These are phyloP conservation scores for Gibbula magus DNA, from an alignment of 2,888 invertebrate genomes.

Conservation along the genomic window DNA sequence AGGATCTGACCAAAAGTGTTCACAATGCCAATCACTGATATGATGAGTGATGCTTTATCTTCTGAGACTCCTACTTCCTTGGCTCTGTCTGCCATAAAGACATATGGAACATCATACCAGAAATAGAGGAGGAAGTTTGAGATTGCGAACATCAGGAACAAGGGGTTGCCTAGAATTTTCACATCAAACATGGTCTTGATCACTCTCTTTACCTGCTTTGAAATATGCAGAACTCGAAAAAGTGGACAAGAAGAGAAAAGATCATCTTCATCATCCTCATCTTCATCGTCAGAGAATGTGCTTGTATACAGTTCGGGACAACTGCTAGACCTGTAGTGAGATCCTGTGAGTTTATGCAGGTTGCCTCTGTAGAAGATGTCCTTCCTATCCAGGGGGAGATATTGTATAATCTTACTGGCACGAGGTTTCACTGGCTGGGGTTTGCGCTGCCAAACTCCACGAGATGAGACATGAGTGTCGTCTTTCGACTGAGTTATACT, in stretches of 20 bases:
- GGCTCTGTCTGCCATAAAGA: slow-evolving; percentile 89
- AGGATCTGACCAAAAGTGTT: slow-evolving; percentile 86
- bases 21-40: slow-evolving; percentile 85
- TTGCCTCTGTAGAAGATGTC: slow-evolving; percentile 74
- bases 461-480: neutral
- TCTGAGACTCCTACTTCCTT: slow-evolving; percentile 78
- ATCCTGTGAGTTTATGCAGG: slow-evolving; percentile 47
- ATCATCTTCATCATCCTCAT: slow-evolving; percentile 34
- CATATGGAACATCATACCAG: slow-evolving; percentile 94
- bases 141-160: slow-evolving; percentile 80
- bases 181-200: slow-evolving; percentile 68
- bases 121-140: slow-evolving; percentile 92
- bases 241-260: slow-evolving; percentile 18
- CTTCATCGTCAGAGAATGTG: slow-evolving; percentile 50
- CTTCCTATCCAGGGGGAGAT: slow-evolving; percentile 66
- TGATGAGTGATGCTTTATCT: slow-evolving; percentile 81
- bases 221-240: slow-evolving; percentile 42
- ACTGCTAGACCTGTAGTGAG: slow-evolving; percentile 82
- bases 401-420: slow-evolving; percentile 28
- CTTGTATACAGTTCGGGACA: slow-evolving; percentile 85
- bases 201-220: slow-evolving; percentile 56
- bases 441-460: slow-evolving; percentile 35
- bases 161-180: slow-evolving; percentile 60
- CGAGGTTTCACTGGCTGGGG: slow-evolving; percentile 28
- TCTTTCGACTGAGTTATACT: neutral